These are phyloP conservation scores for Pherbina coryleti DNA, from an alignment of 2,888 invertebrate genomes.

Conservation along the genomic window DNA sequence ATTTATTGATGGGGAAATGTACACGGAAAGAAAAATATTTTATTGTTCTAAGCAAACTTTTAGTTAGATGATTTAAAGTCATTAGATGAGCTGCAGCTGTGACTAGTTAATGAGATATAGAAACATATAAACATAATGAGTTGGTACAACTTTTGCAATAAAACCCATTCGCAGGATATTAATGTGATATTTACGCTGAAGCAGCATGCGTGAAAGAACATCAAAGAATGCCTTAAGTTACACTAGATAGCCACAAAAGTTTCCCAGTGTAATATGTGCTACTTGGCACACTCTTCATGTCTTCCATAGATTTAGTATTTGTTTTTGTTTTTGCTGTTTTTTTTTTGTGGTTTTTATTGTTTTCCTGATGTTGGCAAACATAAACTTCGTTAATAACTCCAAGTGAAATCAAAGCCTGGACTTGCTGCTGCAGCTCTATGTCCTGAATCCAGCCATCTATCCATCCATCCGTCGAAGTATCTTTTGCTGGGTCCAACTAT, in stretches of 20 bases:
- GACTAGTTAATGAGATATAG: too few species aligned
- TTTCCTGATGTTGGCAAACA: constrained; percentile 1
- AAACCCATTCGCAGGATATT: too few species aligned
- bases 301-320: neutral
- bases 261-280: neutral
- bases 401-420: neutral
- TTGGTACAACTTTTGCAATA: too few species aligned
- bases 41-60: too few species aligned
- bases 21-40: too few species aligned
- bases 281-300: neutral
- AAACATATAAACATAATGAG: too few species aligned
- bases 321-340: neutral
- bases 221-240: too few species aligned
- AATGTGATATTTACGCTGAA: too few species aligned
- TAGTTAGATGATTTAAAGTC: too few species aligned
- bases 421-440: neutral
- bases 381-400: constrained; percentile 23
- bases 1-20: neutral
- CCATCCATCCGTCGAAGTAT: neutral
- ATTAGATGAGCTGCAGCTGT: too few species aligned
- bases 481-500: neutral
- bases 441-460: too few species aligned
- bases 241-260: neutral
- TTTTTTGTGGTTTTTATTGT: neutral
- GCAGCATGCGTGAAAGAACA: too few species aligned